Evolutionary conservation across 2,888 invertebrate species (phyloP).

Genomic region (Himalopsyche japonica): DNA sequence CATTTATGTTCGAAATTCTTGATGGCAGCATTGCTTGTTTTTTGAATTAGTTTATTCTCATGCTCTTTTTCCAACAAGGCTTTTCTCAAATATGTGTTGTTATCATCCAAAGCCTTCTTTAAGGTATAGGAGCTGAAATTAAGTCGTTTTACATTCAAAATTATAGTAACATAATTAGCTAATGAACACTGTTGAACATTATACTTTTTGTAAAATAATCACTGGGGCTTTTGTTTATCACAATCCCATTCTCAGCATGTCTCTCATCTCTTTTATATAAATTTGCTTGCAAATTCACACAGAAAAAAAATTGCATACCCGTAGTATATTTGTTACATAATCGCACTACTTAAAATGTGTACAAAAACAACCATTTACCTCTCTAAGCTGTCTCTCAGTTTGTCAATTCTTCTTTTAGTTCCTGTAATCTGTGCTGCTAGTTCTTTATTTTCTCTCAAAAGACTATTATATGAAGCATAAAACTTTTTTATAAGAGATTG

Average conservation of each 20-base stretch:
- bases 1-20: slow-evolving; percentile 11
- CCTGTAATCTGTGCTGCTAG: not conserved
- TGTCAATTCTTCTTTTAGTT: not conserved
- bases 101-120: not conserved
- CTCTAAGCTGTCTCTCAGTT: not conserved
- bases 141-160: too few relatives aligned
- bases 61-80: not conserved
- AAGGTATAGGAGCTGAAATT: not conserved
- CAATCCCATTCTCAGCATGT: too few relatives aligned
- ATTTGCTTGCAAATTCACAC: too few relatives aligned
- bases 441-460: not conserved
- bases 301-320: too few relatives aligned
- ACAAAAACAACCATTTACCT: not conserved
- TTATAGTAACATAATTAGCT: too few relatives aligned
- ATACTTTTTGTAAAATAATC: too few relatives aligned
- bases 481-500: not conserved
- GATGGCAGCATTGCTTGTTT: not conserved
- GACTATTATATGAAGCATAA: not conserved
- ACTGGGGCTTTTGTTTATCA: too few relatives aligned
- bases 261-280: too few relatives aligned
- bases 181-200: too few relatives aligned
- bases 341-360: too few relatives aligned
- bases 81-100: not conserved
- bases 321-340: too few relatives aligned
- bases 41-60: not conserved